Evolutionary conservation across 2,113 vertebrate species (phyloP).

Genomic region (Orthonyx spaldingii): DNA sequence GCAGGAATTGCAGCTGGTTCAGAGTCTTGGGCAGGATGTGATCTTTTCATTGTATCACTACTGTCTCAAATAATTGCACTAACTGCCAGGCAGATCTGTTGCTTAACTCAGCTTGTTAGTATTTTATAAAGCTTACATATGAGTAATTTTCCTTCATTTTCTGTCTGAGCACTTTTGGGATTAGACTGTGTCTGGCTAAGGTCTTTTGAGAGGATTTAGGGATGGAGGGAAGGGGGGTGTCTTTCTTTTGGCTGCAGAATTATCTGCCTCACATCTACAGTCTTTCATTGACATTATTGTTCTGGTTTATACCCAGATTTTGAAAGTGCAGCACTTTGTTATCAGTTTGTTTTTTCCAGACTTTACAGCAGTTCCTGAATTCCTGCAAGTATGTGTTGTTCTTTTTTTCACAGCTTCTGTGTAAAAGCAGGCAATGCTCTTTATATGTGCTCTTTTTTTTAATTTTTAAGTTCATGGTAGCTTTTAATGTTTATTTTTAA

Average conservation of each 20-base stretch:
- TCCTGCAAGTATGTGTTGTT: neutral
- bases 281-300: neutral
- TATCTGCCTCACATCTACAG: constrained; percentile 23
- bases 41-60: neutral
- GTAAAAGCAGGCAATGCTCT: neutral
- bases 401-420: neutral
- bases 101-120: neutral
- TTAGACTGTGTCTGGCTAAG: neutral
- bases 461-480: neutral
- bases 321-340: neutral
- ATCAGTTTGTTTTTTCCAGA: neutral
- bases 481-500: neutral
- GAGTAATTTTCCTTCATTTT: constrained; percentile 32
- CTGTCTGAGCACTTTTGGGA: neutral
- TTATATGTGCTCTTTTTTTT: neutral
- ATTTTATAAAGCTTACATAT: neutral
- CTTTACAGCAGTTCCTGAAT: neutral
- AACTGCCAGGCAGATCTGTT: neutral
- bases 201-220: constrained; percentile 6
- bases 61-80: neutral
- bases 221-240: neutral
- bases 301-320: constrained; percentile 18
- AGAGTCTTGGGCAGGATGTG: neutral
- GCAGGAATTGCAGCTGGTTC: neutral
- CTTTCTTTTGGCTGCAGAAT: neutral